Evolutionary conservation across 2,113 vertebrate species (phyloP), one percentile per base, ranked within the genome.

Genomic region (Chloroceryle aenea): DNA sequence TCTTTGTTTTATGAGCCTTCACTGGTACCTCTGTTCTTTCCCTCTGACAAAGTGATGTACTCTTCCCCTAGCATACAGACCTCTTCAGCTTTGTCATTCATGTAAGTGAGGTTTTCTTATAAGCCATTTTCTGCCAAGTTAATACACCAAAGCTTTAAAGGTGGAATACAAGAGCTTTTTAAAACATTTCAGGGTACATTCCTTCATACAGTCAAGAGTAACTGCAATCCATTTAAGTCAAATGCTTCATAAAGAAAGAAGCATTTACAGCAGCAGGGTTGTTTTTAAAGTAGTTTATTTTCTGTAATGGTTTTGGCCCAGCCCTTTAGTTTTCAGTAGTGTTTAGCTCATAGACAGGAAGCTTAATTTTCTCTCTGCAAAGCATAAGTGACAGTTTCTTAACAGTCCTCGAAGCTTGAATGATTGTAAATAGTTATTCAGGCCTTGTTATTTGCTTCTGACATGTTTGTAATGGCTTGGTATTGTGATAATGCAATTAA

Each of bases 401-500:
- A 89, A 90, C 17, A 42, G n/a, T 56, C 48, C 80, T 83, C 6
- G 1, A 66, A 87, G 48, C 62, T 6, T 85, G 55, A 94, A 69
- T 81, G 64, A 61, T 45, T 68, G 52, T 52, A 91, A 88, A 86
- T 86, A 90, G 83, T 52, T 74, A 92, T 74, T 75, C 52, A 78
- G 92, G 26, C 43, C 48, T 90, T 74, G 61, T 56, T 88, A 86
- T 72, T 93, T 90, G 17, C 73, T 89, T 63, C 80, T 92, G 80
- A 79, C 43, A 89, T 75, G 56, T 66, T 78, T 85, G 67, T 62
- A 95, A 94, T 47, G 45, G 87, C 76, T 73, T 32, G 45, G 48
- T 73, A 67, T 84, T 95, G 95, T 89, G 83, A 93, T 94, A 96
- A 93, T 73, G 22, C 42, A 92, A 94, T 95, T 95, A 97, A 89